Conservation (phyloP, 2,113 vertebrate genomes). For the Phoenicopterus ruber region DNA sequence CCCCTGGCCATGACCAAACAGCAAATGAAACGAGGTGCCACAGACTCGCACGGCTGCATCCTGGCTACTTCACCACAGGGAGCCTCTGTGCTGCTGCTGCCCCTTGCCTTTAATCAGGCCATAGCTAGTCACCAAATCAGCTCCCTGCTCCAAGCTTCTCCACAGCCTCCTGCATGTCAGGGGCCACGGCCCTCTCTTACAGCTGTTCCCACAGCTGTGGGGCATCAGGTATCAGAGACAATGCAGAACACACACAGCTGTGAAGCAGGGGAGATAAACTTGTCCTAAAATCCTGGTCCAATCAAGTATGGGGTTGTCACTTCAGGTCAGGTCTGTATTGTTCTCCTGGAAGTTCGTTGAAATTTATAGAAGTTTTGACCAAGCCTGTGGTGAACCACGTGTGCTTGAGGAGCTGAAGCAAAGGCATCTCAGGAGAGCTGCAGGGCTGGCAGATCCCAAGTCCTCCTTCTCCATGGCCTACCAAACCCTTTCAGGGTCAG, state of each 20-base stretch:
- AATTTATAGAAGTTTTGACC: background rate
- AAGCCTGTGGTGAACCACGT: background rate
- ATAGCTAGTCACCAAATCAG: background rate
- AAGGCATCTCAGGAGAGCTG: background rate
- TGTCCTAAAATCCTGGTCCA: background rate
- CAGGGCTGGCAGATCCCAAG: background rate
- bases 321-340: background rate
- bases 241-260: background rate
- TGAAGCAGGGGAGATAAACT: background rate
- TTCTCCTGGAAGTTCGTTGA: background rate
- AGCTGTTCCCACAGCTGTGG: conserved; percentile 7
- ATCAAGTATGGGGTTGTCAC: background rate
- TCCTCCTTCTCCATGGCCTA: background rate
- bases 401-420: background rate
- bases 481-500: background rate
- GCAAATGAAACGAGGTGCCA: background rate
- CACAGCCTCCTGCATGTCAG: background rate
- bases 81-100: background rate
- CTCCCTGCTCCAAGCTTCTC: background rate
- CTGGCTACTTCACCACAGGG: background rate
- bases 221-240: background rate
- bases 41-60: accelerated
- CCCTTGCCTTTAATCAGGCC: background rate
- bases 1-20: background rate
- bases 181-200: background rate